phyloP scores from a whole-genome alignment of 2,888 invertebrate species.

The Dendrolimus houi region DNA sequence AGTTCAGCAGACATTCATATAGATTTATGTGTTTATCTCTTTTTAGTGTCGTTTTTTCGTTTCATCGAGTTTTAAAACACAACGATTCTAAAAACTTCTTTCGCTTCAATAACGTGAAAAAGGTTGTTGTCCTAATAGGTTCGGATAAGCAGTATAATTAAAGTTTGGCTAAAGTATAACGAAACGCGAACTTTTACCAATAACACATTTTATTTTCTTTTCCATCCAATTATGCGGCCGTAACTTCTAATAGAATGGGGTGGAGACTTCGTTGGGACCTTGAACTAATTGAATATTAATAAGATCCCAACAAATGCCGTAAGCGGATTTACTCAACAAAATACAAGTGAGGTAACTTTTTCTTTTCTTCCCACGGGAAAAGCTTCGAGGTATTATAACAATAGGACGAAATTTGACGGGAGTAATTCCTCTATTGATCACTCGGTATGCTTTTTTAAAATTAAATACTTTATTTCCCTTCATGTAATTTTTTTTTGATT shows the following conservation, averaged over 20 bases:
- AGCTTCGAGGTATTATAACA: background rate
- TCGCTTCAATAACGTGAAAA: too few species aligned
- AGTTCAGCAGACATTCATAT: too few species aligned
- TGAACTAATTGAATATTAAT: constrained; percentile 1
- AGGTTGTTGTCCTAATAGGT: too few species aligned
- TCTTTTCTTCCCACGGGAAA: background rate
- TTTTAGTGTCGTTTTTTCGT: too few species aligned
- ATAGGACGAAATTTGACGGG: background rate
- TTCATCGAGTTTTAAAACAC: too few species aligned
- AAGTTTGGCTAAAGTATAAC: background rate
- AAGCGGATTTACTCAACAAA: background rate
- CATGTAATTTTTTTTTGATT: background rate
- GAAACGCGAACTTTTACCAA: background rate
- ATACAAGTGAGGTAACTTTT: background rate
- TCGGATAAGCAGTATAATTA: background rate
- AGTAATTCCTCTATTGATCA: too few species aligned
- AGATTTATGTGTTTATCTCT: too few species aligned
- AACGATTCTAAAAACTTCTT: too few species aligned
- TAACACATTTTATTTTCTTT: background rate
- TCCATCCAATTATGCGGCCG: background rate
- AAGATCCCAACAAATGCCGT: background rate
- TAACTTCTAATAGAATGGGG: background rate
- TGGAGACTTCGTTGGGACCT: background rate
- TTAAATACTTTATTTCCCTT: background rate
- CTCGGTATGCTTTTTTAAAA: background rate